Conservation (phyloP, 2,888 invertebrate genomes). For the Ochropleura leucogaster region DNA sequence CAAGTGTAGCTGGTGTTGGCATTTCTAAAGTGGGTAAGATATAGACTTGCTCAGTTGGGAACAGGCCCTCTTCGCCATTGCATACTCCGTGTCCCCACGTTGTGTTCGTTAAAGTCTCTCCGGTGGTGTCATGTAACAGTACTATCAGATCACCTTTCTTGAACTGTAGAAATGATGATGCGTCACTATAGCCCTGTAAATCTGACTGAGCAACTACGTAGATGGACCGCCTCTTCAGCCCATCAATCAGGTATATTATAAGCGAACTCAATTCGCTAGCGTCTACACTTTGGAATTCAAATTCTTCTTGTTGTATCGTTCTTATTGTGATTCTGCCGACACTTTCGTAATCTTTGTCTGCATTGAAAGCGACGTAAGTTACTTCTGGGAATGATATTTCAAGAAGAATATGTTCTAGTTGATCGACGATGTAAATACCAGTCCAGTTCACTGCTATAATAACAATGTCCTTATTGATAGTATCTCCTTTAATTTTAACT, state of each 20-base stretch:
- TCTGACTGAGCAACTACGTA: slow-evolving; percentile 94
- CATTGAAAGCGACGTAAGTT: slow-evolving; percentile 92
- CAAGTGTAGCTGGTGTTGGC: slow-evolving; percentile 93
- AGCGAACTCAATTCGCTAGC: slow-evolving; percentile 96
- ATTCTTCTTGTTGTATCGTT: slow-evolving; percentile 97
- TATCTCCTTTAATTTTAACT: slow-evolving; percentile 93
- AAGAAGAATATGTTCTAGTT: slow-evolving; percentile 96
- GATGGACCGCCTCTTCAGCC: slow-evolving; percentile 95
- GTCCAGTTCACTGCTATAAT: slow-evolving; percentile 98
- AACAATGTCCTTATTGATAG: slow-evolving; percentile 93
- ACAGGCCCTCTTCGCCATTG: slow-evolving; percentile 94
- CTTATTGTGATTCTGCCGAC: slow-evolving; percentile 93
- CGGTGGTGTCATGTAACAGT: slow-evolving; percentile 93
- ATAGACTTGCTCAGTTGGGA: slow-evolving; percentile 96
- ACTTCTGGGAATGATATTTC: slow-evolving; percentile 97
- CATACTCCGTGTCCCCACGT: slow-evolving; percentile 94
- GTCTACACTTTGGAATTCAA: slow-evolving; percentile 96
- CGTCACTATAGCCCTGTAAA: slow-evolving; percentile 89
- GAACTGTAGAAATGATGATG: slow-evolving; percentile 90
- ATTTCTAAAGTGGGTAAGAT: slow-evolving; percentile 95
- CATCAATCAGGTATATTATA: slow-evolving; percentile 96
- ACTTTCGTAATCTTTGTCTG: slow-evolving; percentile 85
- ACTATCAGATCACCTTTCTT: slow-evolving; percentile 95
- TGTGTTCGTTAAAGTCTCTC: slow-evolving; percentile 93
- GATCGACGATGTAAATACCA: slow-evolving; percentile 97